Conservation (phyloP, 1,140 invertebrate species). For the Pteromalus puparum region DNA sequence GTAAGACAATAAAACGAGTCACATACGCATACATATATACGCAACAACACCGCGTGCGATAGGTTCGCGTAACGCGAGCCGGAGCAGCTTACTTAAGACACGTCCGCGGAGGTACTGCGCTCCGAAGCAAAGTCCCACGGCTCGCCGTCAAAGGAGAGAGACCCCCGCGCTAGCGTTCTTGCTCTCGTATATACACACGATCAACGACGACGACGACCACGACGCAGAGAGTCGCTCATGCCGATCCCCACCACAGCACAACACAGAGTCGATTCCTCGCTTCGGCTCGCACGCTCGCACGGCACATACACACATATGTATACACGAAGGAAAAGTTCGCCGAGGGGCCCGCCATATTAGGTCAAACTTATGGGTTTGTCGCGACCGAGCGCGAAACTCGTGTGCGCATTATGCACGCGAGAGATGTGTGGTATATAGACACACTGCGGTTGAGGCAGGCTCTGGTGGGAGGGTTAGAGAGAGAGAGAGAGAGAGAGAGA, state of each 20-base stretch:
- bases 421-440: neutral
- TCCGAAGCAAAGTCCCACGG: slow-evolving; percentile 55
- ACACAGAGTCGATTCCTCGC: neutral
- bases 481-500: neutral
- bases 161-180: slow-evolving; percentile 9
- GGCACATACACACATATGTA: slow-evolving; percentile 31
- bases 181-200: slow-evolving; percentile 44
- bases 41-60: slow-evolving; percentile 49
- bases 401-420: neutral
- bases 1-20: too few species aligned
- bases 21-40: too few species aligned
- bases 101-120: slow-evolving; percentile 69
- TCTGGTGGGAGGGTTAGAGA: too few species aligned
- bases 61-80: slow-evolving; percentile 58
- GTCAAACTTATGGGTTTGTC: slow-evolving; percentile 73
- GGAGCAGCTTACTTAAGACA: slow-evolving; percentile 63
- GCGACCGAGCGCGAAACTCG: slow-evolving; percentile 47
- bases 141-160: slow-evolving; percentile 56
- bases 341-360: slow-evolving; percentile 72
- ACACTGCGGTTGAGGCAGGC: too few species aligned
- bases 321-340: slow-evolving; percentile 51
- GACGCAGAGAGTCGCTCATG: slow-evolving; percentile 36
- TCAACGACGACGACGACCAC: slow-evolving; percentile 49
- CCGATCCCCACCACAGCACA: neutral
- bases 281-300: neutral